phyloP scores from a whole-genome alignment of 53 echinoderm and acorn worm genomes.

The Paracentrotus lividus region DNA sequence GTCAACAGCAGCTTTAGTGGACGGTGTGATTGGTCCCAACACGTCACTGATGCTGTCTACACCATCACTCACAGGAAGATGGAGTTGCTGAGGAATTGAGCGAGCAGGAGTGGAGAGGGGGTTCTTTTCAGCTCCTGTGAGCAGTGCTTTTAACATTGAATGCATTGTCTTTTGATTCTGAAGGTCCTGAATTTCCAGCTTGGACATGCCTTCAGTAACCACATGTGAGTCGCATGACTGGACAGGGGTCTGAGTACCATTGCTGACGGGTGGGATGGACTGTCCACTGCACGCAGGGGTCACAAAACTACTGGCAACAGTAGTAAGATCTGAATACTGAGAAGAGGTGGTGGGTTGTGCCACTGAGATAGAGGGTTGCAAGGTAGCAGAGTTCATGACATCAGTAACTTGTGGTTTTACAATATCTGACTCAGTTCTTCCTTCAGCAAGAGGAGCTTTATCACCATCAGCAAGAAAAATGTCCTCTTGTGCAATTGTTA shows the following conservation, averaged over 20 bases:
- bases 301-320: conserved; percentile 28
- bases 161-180: conserved; percentile 51
- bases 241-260: conserved; percentile 4
- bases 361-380: conserved; percentile 47
- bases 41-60: conserved; percentile 68
- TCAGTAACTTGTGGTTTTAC: conserved; percentile 40
- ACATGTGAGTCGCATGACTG: conserved; percentile 58
- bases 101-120: conserved; percentile 59
- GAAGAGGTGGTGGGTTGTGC: conserved; percentile 63
- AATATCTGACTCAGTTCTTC: conserved; percentile 30
- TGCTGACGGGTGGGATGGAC: conserved; percentile 46
- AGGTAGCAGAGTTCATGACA: conserved; percentile 11
- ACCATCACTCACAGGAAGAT: conserved; percentile 66
- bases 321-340: conserved; percentile 56
- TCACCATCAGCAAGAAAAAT: neutral
- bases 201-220: conserved; percentile 96
- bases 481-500: conserved; percentile 45
- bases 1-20: conserved; percentile 77
- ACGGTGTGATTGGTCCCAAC: conserved; percentile 78
- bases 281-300: conserved; percentile 40
- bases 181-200: conserved; percentile 88
- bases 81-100: conserved; percentile 54
- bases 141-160: conserved; percentile 88
- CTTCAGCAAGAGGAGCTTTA: conserved; percentile 30
- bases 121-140: conserved; percentile 80